Base-by-base conservation (phyloP, 2,797 vertebrate genomes). In the Anguilla obscura region DNA sequence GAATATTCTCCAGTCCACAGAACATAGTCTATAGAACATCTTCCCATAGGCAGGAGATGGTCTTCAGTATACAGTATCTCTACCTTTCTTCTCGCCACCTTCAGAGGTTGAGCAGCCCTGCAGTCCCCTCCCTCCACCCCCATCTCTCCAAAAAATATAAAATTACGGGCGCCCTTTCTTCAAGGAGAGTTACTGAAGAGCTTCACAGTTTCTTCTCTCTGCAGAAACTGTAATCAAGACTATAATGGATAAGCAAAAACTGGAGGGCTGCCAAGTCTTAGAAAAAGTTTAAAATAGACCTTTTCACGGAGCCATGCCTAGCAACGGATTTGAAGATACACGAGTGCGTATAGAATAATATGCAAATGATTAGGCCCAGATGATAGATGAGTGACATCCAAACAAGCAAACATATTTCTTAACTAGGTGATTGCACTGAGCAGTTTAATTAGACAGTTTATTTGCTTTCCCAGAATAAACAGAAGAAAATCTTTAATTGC, bases 391-490 rank as follows among this genome's bases (percentile, higher is more conserved):
- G 79, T 82, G 79, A 82, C 79, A 82, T 48, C 45, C 79, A 82
- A 82, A 82, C 45, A 82, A 82, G 79, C 79, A 82, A 82, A 50
- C 79, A 82, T 82, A 82, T 82, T 82, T 82, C 79, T 50, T 82
- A 82, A 82, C 79, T 82, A 82, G 79, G 79, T 82, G 79, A 82
- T 82, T 82, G 79, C 79, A 82, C 21, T 48, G 45, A 82, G 79
- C 79, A 10, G 79, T 82, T 50, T 82, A 82, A 82, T 82, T 82
- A 82, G 79, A 82, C 79, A 82, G 79, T 82, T 82, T 82, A 82
- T 82, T 82, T 82, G 79, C 79, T 82, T 50, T 82, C 79, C 45
- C 79, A 82, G 79, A 82, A 82, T 82, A 82, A 82, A 82, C 79
- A 82, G 79, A 82, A 82, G 79, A 50, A 82, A 82, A 50, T 82